These are phyloP conservation scores for Dascyllus trimaculatus DNA, from an alignment of 2,113 vertebrate species.

Conservation along the genomic window DNA sequence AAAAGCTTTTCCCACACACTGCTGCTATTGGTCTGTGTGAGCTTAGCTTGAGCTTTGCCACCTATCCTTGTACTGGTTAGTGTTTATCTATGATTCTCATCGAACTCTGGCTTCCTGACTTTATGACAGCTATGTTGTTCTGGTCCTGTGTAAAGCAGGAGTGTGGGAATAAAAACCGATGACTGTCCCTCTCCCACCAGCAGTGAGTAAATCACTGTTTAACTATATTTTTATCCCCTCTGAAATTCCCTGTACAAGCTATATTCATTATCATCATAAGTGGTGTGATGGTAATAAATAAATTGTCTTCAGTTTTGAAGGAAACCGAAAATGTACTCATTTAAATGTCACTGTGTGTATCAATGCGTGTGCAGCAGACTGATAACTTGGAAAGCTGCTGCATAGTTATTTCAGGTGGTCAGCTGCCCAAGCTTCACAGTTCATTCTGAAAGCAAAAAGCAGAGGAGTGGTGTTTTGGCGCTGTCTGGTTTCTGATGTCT, in stretches of 20 bases:
- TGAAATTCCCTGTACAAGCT: not conserved
- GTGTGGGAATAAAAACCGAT: slow-evolving; percentile 42
- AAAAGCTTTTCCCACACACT: not conserved
- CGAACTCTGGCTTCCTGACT: slow-evolving; percentile 52
- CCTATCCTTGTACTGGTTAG: not conserved
- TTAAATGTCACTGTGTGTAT: too few relatives aligned
- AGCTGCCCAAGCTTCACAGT: not conserved
- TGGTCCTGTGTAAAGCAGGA: slow-evolving; percentile 34
- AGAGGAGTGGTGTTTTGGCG: not conserved
- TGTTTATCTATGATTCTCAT: slow-evolving; percentile 50
- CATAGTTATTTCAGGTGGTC: too few relatives aligned
- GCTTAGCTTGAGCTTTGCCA: not conserved
- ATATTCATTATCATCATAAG: not conserved
- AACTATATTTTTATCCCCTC: too few relatives aligned
- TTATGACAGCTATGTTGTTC: slow-evolving; percentile 18
- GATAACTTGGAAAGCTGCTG: too few relatives aligned
- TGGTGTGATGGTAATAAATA: not conserved
- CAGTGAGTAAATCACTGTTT: slow-evolving; percentile 32
- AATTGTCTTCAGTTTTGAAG: too few relatives aligned
- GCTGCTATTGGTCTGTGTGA: slow-evolving; percentile 6
- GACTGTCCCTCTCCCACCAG: not conserved
- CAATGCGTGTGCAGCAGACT: too few relatives aligned
- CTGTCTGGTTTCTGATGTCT: not conserved
- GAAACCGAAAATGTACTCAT: too few relatives aligned
- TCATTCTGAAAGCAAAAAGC: not conserved